Evolutionary conservation across 2,888 invertebrate species (phyloP), one percentile per base, ranked within the genome.

Genomic region (Nipponacmea schrenckii): DNA sequence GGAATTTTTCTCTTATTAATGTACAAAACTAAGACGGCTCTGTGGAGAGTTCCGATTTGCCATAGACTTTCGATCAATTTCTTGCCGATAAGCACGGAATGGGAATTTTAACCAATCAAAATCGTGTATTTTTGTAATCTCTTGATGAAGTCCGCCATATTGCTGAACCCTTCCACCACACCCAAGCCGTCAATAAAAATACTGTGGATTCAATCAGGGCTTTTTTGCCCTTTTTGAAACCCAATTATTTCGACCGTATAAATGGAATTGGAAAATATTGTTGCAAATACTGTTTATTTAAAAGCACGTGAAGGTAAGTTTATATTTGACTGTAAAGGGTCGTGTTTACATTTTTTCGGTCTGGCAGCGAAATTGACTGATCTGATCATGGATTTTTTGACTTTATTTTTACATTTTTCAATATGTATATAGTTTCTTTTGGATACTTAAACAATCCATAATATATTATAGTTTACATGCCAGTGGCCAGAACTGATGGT

Each of bases 241-340:
- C 83, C 80, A 81, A 77, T 77, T 76, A 76, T 74, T 70, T 67
- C 69, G 69, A 69, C 71, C 71, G 68, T 69, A 66, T 82, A 79
- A 79, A 89, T 89, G 89, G 89, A 89, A 83, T 81, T 89, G 78
- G 89, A 89, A 85, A 89, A 88, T 82, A 89, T 89, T 69, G 89
- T 89, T 79, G 89, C 89, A 76, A 89, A 89, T 80, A 88, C 88
- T 70, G 88, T 89, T 70, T 89, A 88, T 78, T 79, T 89, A 73
- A 89, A 89, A 83, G 89, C 89, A 73, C 81, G 88, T 73, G 88
- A 88, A 86, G 88, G 89, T 89, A 79, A 80, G 83, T 69, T 5
- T 20, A 31, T 46, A n/a, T 68, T 39, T 39, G 8, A 5, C 3
- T 39, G 39, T 8, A 39, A 56, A 24, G 12, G 20, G 56, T 24